Evolutionary conservation across 2,797 vertebrate species (phyloP).

Genomic region (Crocidura indochinensis): DNA sequence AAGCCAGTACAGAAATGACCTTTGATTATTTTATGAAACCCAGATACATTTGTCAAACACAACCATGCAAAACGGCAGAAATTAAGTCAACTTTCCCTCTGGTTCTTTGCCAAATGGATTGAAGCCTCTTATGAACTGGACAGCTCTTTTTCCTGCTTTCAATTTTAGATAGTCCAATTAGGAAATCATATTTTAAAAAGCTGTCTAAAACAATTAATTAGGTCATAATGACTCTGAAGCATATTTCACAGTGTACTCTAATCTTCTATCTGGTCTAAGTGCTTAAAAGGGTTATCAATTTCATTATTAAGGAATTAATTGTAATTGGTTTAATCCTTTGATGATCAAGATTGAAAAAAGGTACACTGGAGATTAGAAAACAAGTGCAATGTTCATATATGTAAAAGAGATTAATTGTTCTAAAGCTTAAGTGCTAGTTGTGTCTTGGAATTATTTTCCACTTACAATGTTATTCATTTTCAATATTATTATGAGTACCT

Average conservation of each 20-base stretch:
- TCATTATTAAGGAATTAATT: constrained; percentile 83
- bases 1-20: constrained; percentile 49
- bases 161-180: constrained; percentile 78
- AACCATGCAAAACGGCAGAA: constrained; percentile 60
- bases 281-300: constrained; percentile 72
- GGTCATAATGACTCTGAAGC: constrained; percentile 75
- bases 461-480: not conserved
- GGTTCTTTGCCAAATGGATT: constrained; percentile 65
- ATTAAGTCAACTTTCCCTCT: constrained; percentile 66
- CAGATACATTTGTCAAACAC: constrained; percentile 74
- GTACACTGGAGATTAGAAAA: constrained; percentile 57
- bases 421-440: not conserved
- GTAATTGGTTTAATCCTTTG: constrained; percentile 78
- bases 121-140: constrained; percentile 52
- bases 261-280: constrained; percentile 79
- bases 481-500: constrained; percentile 16
- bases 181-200: constrained; percentile 81
- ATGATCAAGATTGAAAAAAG: constrained; percentile 63
- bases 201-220: constrained; percentile 85
- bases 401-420: constrained; percentile 58
- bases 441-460: constrained; percentile 45
- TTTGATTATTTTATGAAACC: constrained; percentile 67
- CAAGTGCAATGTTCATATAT: not conserved
- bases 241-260: constrained; percentile 72
- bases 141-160: constrained; percentile 73